Evolutionary conservation across 2,113 vertebrate genomes (phyloP).

Genomic region (Pyrgilauda ruficollis): DNA sequence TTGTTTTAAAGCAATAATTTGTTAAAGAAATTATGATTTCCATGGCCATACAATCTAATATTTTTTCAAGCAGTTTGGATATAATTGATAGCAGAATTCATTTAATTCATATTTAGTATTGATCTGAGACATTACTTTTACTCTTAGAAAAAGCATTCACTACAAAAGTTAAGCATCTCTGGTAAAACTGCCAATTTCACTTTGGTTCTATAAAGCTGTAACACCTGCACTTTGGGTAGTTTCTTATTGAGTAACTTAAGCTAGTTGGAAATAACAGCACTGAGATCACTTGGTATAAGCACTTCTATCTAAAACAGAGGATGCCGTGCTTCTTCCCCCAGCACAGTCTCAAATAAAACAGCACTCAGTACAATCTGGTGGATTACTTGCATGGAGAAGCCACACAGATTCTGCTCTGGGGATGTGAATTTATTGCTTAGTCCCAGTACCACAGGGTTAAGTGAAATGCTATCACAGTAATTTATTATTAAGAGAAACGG

Average conservation of each 20-base stretch:
- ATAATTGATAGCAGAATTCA: not conserved
- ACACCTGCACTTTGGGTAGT: not conserved
- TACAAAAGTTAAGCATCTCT: not conserved
- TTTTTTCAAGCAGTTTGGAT: not conserved
- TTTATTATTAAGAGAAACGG: conserved; percentile 45
- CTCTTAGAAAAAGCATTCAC: not conserved
- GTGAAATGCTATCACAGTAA: conserved; percentile 54
- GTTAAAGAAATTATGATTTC: not conserved
- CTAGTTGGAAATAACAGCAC: not conserved
- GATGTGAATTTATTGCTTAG: not conserved
- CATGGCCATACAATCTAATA: not conserved
- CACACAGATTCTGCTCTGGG: not conserved
- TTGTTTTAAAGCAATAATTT: not conserved
- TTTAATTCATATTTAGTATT: not conserved
- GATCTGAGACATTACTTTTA: not conserved
- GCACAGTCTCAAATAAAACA: not conserved
- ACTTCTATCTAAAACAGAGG: not conserved
- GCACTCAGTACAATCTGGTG: not conserved
- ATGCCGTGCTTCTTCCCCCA: not conserved
- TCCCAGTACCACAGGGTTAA: conserved; percentile 40
- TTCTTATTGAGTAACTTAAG: not conserved
- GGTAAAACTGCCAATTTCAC: not conserved
- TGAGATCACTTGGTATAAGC: not conserved
- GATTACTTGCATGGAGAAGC: not conserved
- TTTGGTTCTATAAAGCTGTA: not conserved